These are phyloP conservation scores for Anolis apletophallus DNA, from an alignment of 2,797 vertebrate species.

Conservation along the genomic window DNA sequence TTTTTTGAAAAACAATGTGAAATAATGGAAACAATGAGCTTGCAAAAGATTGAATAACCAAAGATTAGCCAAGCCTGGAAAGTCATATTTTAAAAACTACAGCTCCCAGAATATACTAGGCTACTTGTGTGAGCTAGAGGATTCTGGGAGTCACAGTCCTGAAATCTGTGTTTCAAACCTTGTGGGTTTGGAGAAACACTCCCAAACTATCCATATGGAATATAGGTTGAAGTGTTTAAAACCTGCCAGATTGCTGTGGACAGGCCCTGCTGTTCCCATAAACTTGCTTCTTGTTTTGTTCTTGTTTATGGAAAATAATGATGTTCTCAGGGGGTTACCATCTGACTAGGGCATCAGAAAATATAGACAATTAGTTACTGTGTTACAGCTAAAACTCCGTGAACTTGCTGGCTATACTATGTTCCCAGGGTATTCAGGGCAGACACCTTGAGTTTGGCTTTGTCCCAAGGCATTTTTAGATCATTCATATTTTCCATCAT, in stretches of 20 bases:
- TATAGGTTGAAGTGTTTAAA: not conserved
- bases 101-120: not conserved
- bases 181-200: not conserved
- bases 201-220: not conserved
- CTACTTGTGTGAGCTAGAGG: too few relatives aligned
- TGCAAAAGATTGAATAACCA: not conserved
- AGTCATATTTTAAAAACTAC: not conserved
- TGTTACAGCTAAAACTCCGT: not conserved
- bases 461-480: constrained; percentile 10
- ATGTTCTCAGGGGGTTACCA: not conserved
- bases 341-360: constrained; percentile 19
- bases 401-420: fast-evolving
- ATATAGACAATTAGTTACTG: constrained; percentile 25
- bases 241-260: not conserved
- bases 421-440: constrained; percentile 6
- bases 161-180: too few relatives aligned
- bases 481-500: constrained; percentile 49
- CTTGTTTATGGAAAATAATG: fast-evolving
- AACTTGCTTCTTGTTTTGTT: not conserved
- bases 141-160: too few relatives aligned
- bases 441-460: constrained; percentile 39
- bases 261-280: not conserved
- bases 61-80: not conserved
- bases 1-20: too few relatives aligned
- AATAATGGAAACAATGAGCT: not conserved